Percentiles rank a stretch among this genome's conserved stretches.
These are phyloP conservation scores for Lumbricus terrestris DNA, from an alignment of 2,888 invertebrate genomes.

Conservation along the genomic window DNA sequence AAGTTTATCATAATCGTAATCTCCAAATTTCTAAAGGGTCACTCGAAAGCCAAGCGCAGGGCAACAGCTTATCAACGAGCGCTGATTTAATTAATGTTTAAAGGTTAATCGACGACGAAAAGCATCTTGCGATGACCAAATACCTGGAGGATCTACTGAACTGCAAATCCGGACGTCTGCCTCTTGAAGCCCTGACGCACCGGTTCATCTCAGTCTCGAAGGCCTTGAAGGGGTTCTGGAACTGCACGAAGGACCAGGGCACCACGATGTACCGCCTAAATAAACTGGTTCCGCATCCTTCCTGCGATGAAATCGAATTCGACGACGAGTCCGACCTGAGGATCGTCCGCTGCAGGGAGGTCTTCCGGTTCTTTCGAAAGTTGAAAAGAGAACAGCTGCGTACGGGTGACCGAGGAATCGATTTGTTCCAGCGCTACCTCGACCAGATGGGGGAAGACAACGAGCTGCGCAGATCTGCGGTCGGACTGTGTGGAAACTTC, in stretches of 20 bases:
- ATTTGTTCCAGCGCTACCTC: neutral
- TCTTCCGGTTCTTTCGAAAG: neutral
- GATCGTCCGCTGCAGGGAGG: neutral
- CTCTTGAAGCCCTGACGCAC: neutral
- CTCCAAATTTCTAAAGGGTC: too few relatives aligned
- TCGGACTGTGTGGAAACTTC: neutral
- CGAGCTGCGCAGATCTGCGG: neutral
- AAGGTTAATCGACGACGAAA: neutral
- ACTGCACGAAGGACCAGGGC: neutral
- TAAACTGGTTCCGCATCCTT: too few relatives aligned
- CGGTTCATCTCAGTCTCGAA: neutral
- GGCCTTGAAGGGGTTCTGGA: neutral
- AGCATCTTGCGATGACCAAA: neutral
- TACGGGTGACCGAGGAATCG: neutral
- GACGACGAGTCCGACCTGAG: neutral
- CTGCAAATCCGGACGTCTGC: neutral
- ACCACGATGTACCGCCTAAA: neutral
- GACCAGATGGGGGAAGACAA: neutral
- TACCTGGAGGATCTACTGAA: conserved; percentile 6
- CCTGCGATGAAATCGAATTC: neutral
- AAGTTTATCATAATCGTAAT: too few relatives aligned
- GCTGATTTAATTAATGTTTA: neutral
- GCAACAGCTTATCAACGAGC: too few relatives aligned
- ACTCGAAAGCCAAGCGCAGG: too few relatives aligned
- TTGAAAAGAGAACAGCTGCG: neutral